Base-by-base conservation (phyloP, 2,113 vertebrate genomes). In the Hypocryptadius cinnamomeus region DNA sequence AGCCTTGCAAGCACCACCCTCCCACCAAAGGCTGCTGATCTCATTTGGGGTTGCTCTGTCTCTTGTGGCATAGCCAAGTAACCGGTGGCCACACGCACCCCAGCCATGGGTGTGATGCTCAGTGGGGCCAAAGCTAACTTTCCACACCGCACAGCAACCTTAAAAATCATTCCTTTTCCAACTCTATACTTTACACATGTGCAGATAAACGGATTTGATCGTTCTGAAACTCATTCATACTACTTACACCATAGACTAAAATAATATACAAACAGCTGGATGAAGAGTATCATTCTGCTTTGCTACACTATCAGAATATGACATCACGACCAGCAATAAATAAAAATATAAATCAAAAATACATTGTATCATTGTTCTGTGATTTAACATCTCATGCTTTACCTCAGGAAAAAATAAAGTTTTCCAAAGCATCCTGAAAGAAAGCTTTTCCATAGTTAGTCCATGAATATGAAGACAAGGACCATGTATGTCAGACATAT, bases 321-420 rank as follows among this genome's bases (percentile, higher is more conserved):
- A 89, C 70, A 95, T 59, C 30, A 90, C 44, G 48, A 87, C 94
- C 79, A 89, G 69, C 87, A 95, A 93, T 80, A 96, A 95, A 86
- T 96, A 92, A 84, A 90, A 94, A 85, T 39, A 94, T 14, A 92
- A 86, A 84, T 65, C 37, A 85, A 93, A 94, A 94, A 73, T n/a
- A 91, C 60, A 87, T 54, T 76, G 54, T n/a, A 57, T 81, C 15
- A 51, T n/a, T 72, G 44, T 57, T 56, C 68, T 40, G 57, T 61
- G 65, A 93, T 54, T 53, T 78, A 87, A 80, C 7, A 2, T 61
- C 50, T 89, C 79, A 87, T 56, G 82, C 71, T 95, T 94, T 87
- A 91, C 48, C 47, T 85, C 69, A 59, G 60, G 76, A 71, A 79
- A 85, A 89, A 83, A 78, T 6, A 56, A 74, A 59, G 50, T 64